Base-by-base conservation (phyloP, 2,888 invertebrate genomes). In the Agrilus biguttatus region DNA sequence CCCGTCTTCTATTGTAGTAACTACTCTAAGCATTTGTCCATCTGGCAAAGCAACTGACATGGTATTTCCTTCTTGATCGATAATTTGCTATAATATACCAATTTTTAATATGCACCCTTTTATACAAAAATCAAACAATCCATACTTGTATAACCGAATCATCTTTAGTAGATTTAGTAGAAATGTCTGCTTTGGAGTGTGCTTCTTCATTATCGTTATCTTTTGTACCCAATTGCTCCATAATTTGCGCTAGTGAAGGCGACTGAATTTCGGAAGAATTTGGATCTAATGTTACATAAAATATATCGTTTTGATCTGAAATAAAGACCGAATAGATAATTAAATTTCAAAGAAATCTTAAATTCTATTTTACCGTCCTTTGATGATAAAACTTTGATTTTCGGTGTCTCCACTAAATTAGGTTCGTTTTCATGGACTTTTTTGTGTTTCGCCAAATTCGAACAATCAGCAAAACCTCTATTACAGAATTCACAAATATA, bases 381-480 rank as follows among this genome's bases (percentile, higher is more conserved):
- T 6, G 47, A 44, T 7, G 50, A 40, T 4, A 51, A 34, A 23
- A 52, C 39, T 45, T 51, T 52, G 28, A 52, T 45, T 37, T 43
- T 35, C 12, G 44, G 49, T 32, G 7, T 19, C 38, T 39, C 28
- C 2, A 10, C 10, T 28, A 28, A 28, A 28, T 28, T 28, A 28
- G 28, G 28, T 28, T 42, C 35, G n/a, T 47, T 52, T 7, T 45
- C 41, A 46, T 66, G 66, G 1, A 54, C 58, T 40, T 57, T 76
- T 57, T 73, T 74, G 54, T 83, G 81, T 56, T 80, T 81, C 13
- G 74, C 75, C 44, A 84, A 71, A 66, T 85, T 86, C 32, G 83
- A 83, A 51, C 77, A 74, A 65, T 86, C 84, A 0, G 83, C 78
- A 65, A 88, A 86, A 35, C 77, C 73, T 49, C 82, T 77, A 23